Evolutionary conservation across 1,140 invertebrate species (phyloP), one percentile per base, ranked within the genome.

Genomic region (Caenorhabditis inopinata): DNA sequence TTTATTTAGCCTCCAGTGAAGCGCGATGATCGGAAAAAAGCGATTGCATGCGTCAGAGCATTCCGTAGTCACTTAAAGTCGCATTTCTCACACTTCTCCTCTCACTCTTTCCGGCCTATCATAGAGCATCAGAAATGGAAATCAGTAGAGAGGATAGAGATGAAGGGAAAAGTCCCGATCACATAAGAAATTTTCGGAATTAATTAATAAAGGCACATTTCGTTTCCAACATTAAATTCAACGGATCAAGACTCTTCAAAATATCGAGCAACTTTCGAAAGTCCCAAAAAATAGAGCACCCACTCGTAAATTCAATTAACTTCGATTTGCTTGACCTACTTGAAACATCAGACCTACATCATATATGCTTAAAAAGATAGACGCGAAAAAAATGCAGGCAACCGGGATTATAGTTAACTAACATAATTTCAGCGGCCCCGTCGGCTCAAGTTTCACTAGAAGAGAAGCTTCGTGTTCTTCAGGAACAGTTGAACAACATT

Each of bases 391-490:
- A n/a, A n/a, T n/a, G n/a, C n/a, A n/a, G n/a, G n/a, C n/a, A n/a
- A n/a, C n/a, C n/a, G n/a, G n/a, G n/a, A n/a, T n/a, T n/a, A n/a
- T n/a, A n/a, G n/a, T n/a, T n/a, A 42, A 42, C 5, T 14, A 42
- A 42, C 38, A 42, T 14, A 42, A 42, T 68, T 68, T 21, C 32
- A 68, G 58, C 58, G 1, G 58, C 58, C 12, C 58, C 58, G 38
- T 68, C 58, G 58, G 58, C 58, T 29, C 58, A n/a, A n/a, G n/a
- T n/a, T n/a, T n/a, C n/a, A n/a, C n/a, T 68, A 29, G 58, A 68
- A 18, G 58, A 68, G 58, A 68, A 68, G 32, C 58, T 68, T 18
- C 58, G 58, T 42, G 58, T 32, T 23, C 58, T 68, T 21, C 58
- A 68, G n/a, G 58, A 68, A 32, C 58, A 68, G 12, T 18, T 68